Evolutionary conservation across 2,113 vertebrate genomes (phyloP).

Genomic region (Catagonus wagneri): DNA sequence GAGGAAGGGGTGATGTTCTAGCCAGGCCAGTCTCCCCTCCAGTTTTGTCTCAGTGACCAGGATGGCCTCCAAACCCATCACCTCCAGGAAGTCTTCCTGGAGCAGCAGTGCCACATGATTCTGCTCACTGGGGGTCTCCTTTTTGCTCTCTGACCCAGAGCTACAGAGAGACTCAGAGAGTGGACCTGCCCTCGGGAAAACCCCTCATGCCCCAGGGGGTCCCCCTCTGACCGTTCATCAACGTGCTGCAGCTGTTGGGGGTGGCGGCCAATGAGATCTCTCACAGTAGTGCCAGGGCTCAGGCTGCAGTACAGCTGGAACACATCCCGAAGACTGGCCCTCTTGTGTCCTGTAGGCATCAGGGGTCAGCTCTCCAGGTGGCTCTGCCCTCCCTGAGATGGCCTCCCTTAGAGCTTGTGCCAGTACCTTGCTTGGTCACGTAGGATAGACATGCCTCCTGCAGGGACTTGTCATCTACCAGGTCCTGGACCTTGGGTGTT

Average conservation of each 20-base stretch:
- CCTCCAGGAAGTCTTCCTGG: slow-evolving; percentile 18
- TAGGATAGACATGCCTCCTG: slow-evolving; percentile 97
- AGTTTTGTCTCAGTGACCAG: background rate
- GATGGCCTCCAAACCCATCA: background rate
- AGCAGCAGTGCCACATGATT: background rate
- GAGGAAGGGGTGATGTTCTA: background rate
- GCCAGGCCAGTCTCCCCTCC: background rate
- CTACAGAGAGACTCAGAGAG: background rate
- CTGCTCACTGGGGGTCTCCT: background rate
- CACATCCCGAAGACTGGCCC: slow-evolving; percentile 94
- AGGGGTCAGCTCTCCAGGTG: background rate
- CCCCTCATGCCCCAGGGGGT: background rate
- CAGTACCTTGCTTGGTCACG: slow-evolving; percentile 94
- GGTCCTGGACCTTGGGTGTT: slow-evolving; percentile 96
- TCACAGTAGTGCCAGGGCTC: slow-evolving; percentile 91
- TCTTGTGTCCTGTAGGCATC: slow-evolving; percentile 91
- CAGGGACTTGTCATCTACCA: slow-evolving; percentile 96
- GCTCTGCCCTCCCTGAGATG: background rate
- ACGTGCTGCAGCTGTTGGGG: slow-evolving; percentile 95
- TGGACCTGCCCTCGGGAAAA: background rate
- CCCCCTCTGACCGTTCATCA: slow-evolving; percentile 92
- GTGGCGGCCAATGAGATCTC: slow-evolving; percentile 94
- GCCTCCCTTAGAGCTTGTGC: background rate
- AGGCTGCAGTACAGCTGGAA: slow-evolving; percentile 93
- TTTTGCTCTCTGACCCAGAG: background rate